Percentiles rank a stretch among this genome's conserved stretches.
Conservation (phyloP, 2,113 vertebrate species). For the Hippocampus barbouri region DNA sequence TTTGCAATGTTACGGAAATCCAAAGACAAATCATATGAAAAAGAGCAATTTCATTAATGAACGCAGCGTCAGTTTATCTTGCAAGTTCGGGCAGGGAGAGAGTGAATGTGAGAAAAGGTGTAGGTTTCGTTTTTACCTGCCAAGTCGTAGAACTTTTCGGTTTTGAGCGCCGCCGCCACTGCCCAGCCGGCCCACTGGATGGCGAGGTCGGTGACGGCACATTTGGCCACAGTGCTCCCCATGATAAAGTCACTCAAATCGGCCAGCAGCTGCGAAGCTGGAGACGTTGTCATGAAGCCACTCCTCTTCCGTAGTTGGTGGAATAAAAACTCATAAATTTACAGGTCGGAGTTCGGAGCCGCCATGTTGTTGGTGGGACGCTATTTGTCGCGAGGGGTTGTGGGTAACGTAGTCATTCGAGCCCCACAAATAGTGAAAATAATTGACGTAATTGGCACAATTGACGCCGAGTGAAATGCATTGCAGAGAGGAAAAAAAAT, state of each 20-base stretch:
- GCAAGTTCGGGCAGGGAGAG: not conserved
- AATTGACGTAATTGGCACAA: too few relatives aligned
- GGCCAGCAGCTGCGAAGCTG: slow-evolving; percentile 20
- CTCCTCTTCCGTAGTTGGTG: slow-evolving; percentile 17
- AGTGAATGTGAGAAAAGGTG: not conserved
- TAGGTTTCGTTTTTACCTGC: slow-evolving; percentile 65
- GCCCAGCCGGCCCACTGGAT: slow-evolving; percentile 76
- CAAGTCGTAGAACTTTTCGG: slow-evolving; percentile 78
- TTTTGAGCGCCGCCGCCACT: slow-evolving; percentile 61
- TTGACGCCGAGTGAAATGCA: too few relatives aligned
- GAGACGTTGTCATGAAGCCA: slow-evolving; percentile 25
- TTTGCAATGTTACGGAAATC: not conserved
- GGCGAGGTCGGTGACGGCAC: slow-evolving; percentile 59
- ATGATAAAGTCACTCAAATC: slow-evolving; percentile 46
- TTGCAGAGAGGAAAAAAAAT: too few relatives aligned
- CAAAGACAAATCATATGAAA: not conserved
- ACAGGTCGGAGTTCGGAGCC: slow-evolving; percentile 51
- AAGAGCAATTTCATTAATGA: not conserved
- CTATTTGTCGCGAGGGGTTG: slow-evolving; percentile 18
- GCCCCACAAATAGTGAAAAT: not conserved
- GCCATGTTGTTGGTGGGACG: slow-evolving; percentile 8
- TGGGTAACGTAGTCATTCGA: slow-evolving; percentile 64
- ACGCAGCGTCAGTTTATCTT: not conserved
- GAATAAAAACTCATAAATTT: not conserved
- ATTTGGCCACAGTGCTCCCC: slow-evolving; percentile 58